Evolutionary conservation across 2,797 vertebrate species (phyloP).

Genomic region (Chaunax sp.): DNA sequence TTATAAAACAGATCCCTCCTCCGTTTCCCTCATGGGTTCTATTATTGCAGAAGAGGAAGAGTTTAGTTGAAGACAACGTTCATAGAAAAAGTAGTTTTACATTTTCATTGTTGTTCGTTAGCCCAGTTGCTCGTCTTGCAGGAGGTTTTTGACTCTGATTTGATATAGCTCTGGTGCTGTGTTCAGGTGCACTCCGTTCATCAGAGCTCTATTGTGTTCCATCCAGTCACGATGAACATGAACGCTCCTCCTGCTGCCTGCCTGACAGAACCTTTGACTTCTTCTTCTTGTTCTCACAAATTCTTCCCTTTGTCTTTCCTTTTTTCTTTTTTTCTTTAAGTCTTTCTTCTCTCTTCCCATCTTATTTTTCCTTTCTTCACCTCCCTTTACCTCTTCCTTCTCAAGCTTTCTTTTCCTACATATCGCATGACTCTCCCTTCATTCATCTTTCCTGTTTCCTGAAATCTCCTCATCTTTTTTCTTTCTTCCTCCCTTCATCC

Average conservation of each 20-base stretch:
- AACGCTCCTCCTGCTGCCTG: conserved; percentile 23
- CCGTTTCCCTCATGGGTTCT: background rate
- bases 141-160: conserved; percentile 14
- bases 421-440: background rate
- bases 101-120: conserved; percentile 20
- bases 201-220: conserved; percentile 28
- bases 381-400: background rate
- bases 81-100: conserved; percentile 64
- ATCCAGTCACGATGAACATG: conserved; percentile 11
- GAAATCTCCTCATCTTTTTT: background rate
- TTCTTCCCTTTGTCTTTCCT: background rate
- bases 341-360: no score
- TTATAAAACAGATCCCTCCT: conserved; percentile 1
- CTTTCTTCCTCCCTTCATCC: background rate
- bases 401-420: background rate
- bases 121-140: conserved; percentile 43
- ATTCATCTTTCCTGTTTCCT: no score
- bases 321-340: no score
- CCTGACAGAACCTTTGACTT: background rate
- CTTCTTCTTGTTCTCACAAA: background rate
- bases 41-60: conserved; percentile 69
- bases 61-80: conserved; percentile 51
- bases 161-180: conserved; percentile 17
- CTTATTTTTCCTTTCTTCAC: no score
- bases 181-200: conserved; percentile 37